These are phyloP conservation scores for Hypselothyrea guttata DNA, from an alignment of 2,888 invertebrate species.

Conservation along the genomic window DNA sequence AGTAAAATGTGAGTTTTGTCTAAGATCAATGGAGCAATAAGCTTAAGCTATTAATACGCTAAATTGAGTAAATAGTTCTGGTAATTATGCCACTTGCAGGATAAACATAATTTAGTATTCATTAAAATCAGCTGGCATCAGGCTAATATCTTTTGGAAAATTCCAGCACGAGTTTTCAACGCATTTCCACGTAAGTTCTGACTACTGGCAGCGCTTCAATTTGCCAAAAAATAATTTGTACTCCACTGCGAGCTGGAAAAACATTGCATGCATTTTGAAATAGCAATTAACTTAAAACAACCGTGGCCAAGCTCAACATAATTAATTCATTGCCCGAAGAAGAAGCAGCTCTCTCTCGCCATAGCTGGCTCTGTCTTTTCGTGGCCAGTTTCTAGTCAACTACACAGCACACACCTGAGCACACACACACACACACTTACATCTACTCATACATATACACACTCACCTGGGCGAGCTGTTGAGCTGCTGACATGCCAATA, in stretches of 20 bases:
- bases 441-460: neutral
- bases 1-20: too few species aligned
- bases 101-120: neutral
- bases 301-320: constrained; percentile 55
- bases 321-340: constrained; percentile 53
- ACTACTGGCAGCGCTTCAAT: constrained; percentile 16
- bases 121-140: neutral
- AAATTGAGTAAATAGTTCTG: too few species aligned
- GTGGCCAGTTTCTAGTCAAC: constrained; percentile 46
- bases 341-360: constrained; percentile 12
- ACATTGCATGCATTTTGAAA: constrained; percentile 55
- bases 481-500: constrained; percentile 37
- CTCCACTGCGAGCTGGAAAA: constrained; percentile 13
- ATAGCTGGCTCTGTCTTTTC: constrained; percentile 25
- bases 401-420: constrained; percentile 1
- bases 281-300: constrained; percentile 63
- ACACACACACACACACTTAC: constrained; percentile 11
- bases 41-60: too few species aligned
- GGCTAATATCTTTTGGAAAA: too few species aligned
- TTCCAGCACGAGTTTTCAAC: neutral
- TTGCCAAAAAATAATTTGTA: constrained; percentile 29
- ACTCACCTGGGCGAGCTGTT: constrained; percentile 7
- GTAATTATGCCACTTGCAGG: too few species aligned
- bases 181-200: neutral
- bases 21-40: too few species aligned